These are phyloP conservation scores for Pollenia amentaria DNA, from an alignment of 2,888 invertebrate genomes.

Conservation along the genomic window DNA sequence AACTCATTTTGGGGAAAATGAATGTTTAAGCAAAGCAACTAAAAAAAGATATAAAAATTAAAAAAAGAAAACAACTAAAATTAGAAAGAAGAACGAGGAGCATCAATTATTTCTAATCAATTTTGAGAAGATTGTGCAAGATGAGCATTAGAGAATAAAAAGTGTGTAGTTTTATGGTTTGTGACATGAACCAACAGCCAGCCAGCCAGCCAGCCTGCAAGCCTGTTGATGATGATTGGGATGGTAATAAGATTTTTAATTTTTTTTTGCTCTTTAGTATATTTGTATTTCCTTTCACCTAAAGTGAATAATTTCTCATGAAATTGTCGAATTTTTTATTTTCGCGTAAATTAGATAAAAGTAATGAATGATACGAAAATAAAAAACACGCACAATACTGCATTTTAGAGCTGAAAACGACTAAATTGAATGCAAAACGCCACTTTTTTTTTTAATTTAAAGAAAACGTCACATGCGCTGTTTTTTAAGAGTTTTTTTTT, in stretches of 20 bases:
- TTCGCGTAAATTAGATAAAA: conserved; percentile 69
- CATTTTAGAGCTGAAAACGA: background rate
- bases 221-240: conserved; percentile 20
- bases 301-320: conserved; percentile 68
- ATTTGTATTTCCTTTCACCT: conserved; percentile 65
- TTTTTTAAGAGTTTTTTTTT: conserved; percentile 1
- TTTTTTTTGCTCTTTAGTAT: background rate
- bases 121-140: conserved; percentile 21
- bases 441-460: background rate
- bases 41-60: background rate
- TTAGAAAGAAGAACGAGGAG: conserved; percentile 50
- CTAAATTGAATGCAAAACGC: conserved; percentile 42
- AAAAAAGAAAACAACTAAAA: background rate
- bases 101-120: conserved; percentile 47
- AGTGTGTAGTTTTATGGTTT: background rate
- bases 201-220: background rate
- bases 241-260: conserved; percentile 60
- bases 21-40: background rate
- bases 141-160: background rate
- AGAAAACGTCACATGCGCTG: conserved; percentile 9
- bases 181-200: background rate
- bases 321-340: conserved; percentile 50
- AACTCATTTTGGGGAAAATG: conserved; percentile 4
- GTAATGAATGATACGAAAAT: conserved; percentile 11
- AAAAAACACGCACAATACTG: conserved; percentile 9